These are phyloP conservation scores for Aplysina aerophoba DNA, from an alignment of 37 sponge, comb jelly and placozoan species.

Conservation along the genomic window DNA sequence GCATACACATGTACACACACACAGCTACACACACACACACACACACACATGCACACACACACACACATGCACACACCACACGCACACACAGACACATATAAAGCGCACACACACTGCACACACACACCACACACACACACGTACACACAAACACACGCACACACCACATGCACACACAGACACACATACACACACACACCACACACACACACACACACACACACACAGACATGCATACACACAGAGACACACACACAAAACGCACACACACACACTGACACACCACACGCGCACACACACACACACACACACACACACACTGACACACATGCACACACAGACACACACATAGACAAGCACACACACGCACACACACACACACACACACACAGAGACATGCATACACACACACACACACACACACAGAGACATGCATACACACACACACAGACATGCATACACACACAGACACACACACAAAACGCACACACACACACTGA, in stretches of 20 bases:
- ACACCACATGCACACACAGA: conserved; percentile 42
- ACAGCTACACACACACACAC: conserved; percentile 33
- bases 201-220: conserved; percentile 15
- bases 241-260: too few relatives aligned
- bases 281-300: neutral
- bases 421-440: too few relatives aligned
- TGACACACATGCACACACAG: too few relatives aligned
- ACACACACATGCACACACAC: conserved; percentile 36
- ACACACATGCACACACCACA: conserved; percentile 33
- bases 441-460: too few relatives aligned
- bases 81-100: conserved; percentile 36
- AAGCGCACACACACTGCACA: conserved; percentile 53
- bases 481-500: too few relatives aligned
- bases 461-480: too few relatives aligned
- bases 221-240: too few relatives aligned
- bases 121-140: conserved; percentile 24
- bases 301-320: too few relatives aligned
- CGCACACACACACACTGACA: conserved; percentile 37
- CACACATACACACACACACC: conserved; percentile 32
- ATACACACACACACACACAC: too few relatives aligned
- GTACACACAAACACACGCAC: conserved; percentile 26
- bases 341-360: too few relatives aligned
- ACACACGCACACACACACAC: too few relatives aligned
- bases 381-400: too few relatives aligned
- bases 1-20: neutral